Conservation (phyloP, 2,888 invertebrate species). For the Conistra vaccinii region DNA sequence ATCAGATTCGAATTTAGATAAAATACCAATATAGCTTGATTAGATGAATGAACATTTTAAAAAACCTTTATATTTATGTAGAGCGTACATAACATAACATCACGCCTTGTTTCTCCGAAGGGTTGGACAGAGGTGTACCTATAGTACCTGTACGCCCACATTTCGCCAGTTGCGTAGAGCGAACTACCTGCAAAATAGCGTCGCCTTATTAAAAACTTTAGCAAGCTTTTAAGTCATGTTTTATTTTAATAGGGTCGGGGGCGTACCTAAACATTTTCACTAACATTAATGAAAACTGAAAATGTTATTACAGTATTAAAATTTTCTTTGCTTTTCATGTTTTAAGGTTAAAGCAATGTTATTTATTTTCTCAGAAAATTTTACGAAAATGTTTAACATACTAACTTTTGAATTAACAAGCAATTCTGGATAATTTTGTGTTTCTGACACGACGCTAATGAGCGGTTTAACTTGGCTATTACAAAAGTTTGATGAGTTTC, state of each 20-base stretch:
- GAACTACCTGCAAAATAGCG: neutral
- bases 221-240: slow-evolving; percentile 9
- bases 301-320: neutral
- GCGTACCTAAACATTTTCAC: slow-evolving; percentile 1
- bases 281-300: slow-evolving; percentile 2
- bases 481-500: slow-evolving; percentile 47
- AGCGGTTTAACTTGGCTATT: slow-evolving; percentile 43
- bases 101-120: too few species aligned
- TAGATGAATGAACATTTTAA: neutral
- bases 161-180: neutral
- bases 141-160: too few species aligned
- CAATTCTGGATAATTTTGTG: slow-evolving; percentile 53
- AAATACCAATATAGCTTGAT: neutral
- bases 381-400: slow-evolving; percentile 20
- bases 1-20: neutral
- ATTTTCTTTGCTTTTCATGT: neutral
- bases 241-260: neutral
- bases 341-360: slow-evolving; percentile 18
- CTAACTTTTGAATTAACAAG: slow-evolving; percentile 43
- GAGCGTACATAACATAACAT: neutral
- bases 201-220: slow-evolving; percentile 1
- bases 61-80: slow-evolving; percentile 1
- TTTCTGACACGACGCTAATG: slow-evolving; percentile 58
- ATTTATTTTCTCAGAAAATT: slow-evolving; percentile 25
- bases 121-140: too few species aligned